Conservation (phyloP, 1,140 invertebrate genomes). For the Trialeurodes vaporariorum region DNA sequence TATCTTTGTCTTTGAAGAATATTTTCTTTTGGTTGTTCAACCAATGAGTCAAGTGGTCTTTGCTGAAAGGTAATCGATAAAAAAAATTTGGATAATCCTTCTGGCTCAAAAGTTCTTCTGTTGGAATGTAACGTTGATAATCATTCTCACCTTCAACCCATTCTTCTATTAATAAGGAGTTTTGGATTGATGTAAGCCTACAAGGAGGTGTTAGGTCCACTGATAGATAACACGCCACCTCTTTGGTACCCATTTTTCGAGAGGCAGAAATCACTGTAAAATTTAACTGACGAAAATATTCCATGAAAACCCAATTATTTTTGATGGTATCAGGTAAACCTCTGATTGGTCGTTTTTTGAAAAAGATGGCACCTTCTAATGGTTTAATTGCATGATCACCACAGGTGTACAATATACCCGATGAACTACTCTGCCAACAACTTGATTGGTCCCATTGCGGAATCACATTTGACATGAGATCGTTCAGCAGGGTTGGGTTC, state of each 20-base stretch:
- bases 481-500: not conserved
- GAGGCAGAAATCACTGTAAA: not conserved
- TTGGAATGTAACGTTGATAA: no score
- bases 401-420: not conserved
- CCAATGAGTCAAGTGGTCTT: no score
- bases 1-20: no score
- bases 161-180: not conserved
- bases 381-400: not conserved
- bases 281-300: not conserved
- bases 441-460: not conserved
- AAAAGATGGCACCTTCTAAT: not conserved
- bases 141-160: no score
- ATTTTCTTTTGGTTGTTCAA: no score
- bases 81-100: no score
- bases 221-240: not conserved
- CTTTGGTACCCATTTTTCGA: not conserved
- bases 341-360: not conserved
- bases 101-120: no score
- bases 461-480: not conserved
- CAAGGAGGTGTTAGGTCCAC: not conserved
- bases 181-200: not conserved
- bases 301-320: not conserved
- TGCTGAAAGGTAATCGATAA: no score
- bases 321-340: not conserved
- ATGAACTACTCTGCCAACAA: not conserved